Conservation (phyloP, 2,797 vertebrate genomes). For the Pseudochirops cupreus region DNA sequence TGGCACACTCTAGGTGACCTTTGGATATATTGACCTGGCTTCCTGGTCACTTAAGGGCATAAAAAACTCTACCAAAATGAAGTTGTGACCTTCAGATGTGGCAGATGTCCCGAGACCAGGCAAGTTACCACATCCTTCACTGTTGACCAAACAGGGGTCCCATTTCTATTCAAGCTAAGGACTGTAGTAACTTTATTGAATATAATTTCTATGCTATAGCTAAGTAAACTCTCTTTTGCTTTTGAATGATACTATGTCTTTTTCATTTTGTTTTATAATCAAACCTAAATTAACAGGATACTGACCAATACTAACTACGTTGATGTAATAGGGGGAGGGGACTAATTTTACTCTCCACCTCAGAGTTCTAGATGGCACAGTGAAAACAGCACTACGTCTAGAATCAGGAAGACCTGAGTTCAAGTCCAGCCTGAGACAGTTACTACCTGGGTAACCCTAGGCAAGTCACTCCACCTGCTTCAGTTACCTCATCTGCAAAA, state of each 20-base stretch:
- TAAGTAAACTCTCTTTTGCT: not conserved
- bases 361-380: not conserved
- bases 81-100: not conserved
- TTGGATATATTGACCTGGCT: not conserved
- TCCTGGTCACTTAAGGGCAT: not conserved
- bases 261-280: not conserved
- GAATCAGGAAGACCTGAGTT: not conserved
- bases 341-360: not conserved
- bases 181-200: not conserved
- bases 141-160: not conserved
- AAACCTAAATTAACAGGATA: not conserved
- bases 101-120: not conserved
- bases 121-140: not conserved
- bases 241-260: not conserved
- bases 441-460: not conserved
- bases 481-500: not conserved
- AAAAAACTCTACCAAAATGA: not conserved
- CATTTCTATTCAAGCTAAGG: not conserved
- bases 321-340: not conserved
- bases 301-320: not conserved
- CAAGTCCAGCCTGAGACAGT: not conserved
- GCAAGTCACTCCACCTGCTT: not conserved
- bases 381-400: not conserved
- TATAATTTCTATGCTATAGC: not conserved
- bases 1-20: not conserved